phyloP scores from a whole-genome alignment of 1,140 invertebrate genomes.

The Trachymyrmex cornetzi region DNA sequence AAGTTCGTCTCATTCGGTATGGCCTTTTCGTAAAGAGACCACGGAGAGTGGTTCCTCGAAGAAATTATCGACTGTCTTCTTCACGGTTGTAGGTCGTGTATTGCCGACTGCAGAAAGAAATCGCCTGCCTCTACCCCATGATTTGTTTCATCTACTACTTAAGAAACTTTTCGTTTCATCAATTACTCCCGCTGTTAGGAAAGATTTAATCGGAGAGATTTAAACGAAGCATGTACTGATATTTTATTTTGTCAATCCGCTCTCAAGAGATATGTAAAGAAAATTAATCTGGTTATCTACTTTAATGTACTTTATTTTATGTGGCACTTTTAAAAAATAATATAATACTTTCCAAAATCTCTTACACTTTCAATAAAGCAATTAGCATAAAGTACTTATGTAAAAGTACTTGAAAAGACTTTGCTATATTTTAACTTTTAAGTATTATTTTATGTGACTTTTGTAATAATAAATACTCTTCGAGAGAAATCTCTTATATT shows the following conservation, averaged over 20 bases:
- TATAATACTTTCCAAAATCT: neutral
- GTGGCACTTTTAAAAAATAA: neutral
- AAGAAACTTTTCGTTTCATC: constrained; percentile 30
- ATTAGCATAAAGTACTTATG: neutral
- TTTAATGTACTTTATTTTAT: neutral
- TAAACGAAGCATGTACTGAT: neutral
- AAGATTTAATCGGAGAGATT: constrained; percentile 19
- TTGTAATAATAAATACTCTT: neutral
- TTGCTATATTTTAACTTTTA: no score
- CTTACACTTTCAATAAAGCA: neutral
- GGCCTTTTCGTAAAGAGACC: constrained; percentile 53
- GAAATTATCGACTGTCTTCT: constrained; percentile 75
- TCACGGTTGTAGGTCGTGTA: constrained; percentile 59
- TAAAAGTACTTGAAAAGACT: neutral
- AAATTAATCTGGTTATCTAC: neutral
- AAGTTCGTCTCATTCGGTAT: constrained; percentile 69
- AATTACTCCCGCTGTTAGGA: neutral
- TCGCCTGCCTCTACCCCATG: constrained; percentile 15
- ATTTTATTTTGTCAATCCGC: neutral
- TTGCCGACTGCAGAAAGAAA: constrained; percentile 41
- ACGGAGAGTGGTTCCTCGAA: constrained; percentile 61
- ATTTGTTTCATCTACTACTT: constrained; percentile 20
- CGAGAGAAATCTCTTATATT: neutral
- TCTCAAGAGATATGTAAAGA: neutral
- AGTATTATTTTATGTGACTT: neutral